phyloP scores from a whole-genome alignment of 1,140 invertebrate species.

The Drosophila rufa region DNA sequence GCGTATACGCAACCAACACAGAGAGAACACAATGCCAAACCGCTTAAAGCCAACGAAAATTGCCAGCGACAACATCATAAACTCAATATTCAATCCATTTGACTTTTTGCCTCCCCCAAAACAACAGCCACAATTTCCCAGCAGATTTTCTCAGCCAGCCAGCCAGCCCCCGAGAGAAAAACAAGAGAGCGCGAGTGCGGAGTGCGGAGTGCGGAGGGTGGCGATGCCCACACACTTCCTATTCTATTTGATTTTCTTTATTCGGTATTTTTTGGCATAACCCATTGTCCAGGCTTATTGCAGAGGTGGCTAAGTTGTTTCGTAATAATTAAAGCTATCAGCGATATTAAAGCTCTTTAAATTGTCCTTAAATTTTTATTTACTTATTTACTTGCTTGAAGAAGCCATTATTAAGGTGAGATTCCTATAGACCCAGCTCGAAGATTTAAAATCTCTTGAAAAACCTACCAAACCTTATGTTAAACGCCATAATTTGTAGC shows the following conservation, averaged over 20 bases:
- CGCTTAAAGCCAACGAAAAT: constrained; percentile 82
- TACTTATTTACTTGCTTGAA: too few relatives aligned
- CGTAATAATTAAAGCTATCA: neutral
- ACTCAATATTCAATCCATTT: constrained; percentile 84
- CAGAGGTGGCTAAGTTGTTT: neutral
- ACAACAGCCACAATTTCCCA: constrained; percentile 13
- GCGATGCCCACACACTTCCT: constrained; percentile 26
- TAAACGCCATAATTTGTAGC: too few relatives aligned
- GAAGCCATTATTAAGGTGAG: too few relatives aligned
- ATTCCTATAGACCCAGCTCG: too few relatives aligned
- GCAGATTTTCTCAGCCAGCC: neutral
- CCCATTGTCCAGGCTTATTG: neutral
- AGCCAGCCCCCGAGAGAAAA: neutral
- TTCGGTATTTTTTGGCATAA: constrained; percentile 12
- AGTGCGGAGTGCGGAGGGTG: neutral
- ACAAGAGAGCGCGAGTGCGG: constrained; percentile 5
- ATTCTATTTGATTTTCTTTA: constrained; percentile 35
- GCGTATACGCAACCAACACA: constrained; percentile 69
- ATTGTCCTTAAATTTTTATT: neutral
- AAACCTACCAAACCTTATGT: too few relatives aligned
- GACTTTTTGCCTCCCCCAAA: constrained; percentile 65
- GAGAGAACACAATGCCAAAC: constrained; percentile 61
- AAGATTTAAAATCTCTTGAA: too few relatives aligned
- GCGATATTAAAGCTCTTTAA: neutral
- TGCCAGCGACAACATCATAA: constrained; percentile 83